A percentile compares a stretch with the other conserved stretches of the same genome.
Conservation (phyloP, 2,888 invertebrate species). For the Amblyjoppa fuscipennis region DNA sequence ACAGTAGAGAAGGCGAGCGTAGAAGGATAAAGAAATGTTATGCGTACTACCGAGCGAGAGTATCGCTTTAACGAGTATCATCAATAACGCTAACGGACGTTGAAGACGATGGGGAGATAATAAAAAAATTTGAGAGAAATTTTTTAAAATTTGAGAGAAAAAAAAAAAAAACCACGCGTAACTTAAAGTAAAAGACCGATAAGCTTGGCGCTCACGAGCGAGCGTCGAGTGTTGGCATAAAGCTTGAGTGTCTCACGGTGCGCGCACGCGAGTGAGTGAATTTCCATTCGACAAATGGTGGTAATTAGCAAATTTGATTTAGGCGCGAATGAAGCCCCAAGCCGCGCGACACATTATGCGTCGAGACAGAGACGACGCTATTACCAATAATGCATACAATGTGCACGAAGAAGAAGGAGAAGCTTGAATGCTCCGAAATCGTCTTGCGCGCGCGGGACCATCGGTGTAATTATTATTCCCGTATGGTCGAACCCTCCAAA, state of each 20-base stretch:
- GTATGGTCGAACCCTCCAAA: conserved; percentile 4
- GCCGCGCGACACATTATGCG: neutral
- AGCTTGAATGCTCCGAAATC: conserved; percentile 13
- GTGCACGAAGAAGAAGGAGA: conserved; percentile 6
- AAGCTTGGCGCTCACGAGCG: conserved; percentile 29
- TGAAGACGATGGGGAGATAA: conserved; percentile 39
- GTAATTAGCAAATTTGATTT: conserved; percentile 78
- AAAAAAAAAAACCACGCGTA: conserved; percentile 3
- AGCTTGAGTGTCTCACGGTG: conserved; percentile 31
- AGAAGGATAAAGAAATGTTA: conserved; percentile 49
- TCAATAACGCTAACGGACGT: conserved; percentile 78
- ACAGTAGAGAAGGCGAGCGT: conserved; percentile 62
- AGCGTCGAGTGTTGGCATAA: conserved; percentile 61
- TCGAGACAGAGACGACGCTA: neutral
- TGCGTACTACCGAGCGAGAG: conserved; percentile 68
- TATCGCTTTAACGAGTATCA: conserved; percentile 78
- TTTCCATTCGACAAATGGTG: conserved; percentile 73
- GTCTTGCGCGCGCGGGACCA: neutral
- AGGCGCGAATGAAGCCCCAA: conserved; percentile 65
- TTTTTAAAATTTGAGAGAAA: neutral
- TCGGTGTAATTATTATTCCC: conserved; percentile 50
- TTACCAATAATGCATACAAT: conserved; percentile 18
- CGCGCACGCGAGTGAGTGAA: conserved; percentile 57
- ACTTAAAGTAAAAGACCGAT: conserved; percentile 48
- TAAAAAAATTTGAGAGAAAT: conserved; percentile 18